phyloP scores from a whole-genome alignment of 2,113 vertebrate species.

The Azemiops feae region DNA sequence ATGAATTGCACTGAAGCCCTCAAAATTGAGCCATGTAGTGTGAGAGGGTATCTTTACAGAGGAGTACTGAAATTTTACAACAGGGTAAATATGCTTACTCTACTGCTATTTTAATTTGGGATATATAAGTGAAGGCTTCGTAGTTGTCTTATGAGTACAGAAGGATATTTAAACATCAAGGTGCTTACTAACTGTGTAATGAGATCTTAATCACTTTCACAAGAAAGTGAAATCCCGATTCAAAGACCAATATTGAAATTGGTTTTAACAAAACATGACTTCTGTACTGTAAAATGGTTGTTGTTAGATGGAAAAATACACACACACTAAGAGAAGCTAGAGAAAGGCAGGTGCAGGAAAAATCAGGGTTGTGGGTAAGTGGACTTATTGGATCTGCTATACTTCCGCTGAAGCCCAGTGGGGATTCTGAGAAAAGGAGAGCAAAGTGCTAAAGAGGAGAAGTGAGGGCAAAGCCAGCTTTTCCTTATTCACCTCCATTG shows the following conservation, averaged over 20 bases:
- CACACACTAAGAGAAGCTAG: background rate
- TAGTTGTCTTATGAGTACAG: background rate
- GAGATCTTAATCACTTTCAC: background rate
- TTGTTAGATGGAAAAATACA: background rate
- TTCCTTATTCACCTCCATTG: background rate
- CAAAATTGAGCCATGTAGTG: slow-evolving; percentile 69
- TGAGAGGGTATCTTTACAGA: slow-evolving; percentile 71
- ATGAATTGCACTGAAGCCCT: slow-evolving; percentile 79
- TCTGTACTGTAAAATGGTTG: background rate
- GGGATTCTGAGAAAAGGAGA: background rate
- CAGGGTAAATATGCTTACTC: slow-evolving; percentile 58
- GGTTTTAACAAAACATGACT: background rate
- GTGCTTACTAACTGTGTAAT: background rate
- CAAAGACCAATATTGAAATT: background rate
- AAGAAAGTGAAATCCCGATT: background rate
- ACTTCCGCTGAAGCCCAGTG: background rate
- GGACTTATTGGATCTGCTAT: background rate
- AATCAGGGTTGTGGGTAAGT: background rate
- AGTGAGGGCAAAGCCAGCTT: background rate
- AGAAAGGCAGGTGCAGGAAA: background rate
- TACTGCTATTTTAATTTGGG: background rate
- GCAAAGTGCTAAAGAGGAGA: background rate
- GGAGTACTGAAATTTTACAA: slow-evolving; percentile 76
- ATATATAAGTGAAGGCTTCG: background rate
- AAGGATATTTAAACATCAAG: background rate